These are phyloP conservation scores for Ophion slaviceki DNA, from an alignment of 2,888 invertebrate species.

Conservation along the genomic window DNA sequence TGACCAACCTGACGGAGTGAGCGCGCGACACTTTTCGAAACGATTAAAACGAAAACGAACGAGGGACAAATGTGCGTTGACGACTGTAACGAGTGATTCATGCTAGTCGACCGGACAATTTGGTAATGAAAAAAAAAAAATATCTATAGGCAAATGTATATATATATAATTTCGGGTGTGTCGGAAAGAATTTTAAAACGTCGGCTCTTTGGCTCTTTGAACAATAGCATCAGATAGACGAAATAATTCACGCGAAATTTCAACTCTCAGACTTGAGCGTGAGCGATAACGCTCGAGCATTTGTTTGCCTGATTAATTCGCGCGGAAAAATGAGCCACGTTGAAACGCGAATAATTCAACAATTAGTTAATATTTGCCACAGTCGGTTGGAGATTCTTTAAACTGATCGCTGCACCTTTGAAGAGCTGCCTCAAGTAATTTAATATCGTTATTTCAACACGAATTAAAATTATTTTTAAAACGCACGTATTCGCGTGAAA, in stretches of 20 bases:
- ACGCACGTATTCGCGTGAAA: too few species aligned
- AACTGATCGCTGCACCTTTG: not conserved
- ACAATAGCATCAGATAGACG: not conserved
- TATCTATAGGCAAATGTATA: conserved; percentile 38
- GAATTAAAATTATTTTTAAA: too few species aligned
- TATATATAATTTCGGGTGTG: conserved; percentile 4
- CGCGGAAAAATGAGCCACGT: not conserved
- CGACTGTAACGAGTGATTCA: conserved; percentile 64
- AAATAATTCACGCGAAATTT: not conserved
- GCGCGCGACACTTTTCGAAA: not conserved
- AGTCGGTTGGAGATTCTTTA: too few species aligned
- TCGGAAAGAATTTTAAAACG: not conserved
- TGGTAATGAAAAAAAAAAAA: conserved; percentile 51
- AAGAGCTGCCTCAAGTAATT: not conserved
- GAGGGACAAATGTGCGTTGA: conserved; percentile 41
- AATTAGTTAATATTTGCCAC: not conserved
- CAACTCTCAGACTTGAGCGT: not conserved
- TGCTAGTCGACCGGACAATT: conserved; percentile 70
- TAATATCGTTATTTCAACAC: too few species aligned
- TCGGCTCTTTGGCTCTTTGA: not conserved
- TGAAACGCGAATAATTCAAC: not conserved
- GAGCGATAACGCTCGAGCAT: not conserved
- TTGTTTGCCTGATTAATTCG: not conserved
- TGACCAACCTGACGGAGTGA: not conserved
- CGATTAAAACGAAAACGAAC: conserved; percentile 7